Base-by-base conservation (phyloP, 2,888 invertebrate genomes). In the Spialia ferax region DNA sequence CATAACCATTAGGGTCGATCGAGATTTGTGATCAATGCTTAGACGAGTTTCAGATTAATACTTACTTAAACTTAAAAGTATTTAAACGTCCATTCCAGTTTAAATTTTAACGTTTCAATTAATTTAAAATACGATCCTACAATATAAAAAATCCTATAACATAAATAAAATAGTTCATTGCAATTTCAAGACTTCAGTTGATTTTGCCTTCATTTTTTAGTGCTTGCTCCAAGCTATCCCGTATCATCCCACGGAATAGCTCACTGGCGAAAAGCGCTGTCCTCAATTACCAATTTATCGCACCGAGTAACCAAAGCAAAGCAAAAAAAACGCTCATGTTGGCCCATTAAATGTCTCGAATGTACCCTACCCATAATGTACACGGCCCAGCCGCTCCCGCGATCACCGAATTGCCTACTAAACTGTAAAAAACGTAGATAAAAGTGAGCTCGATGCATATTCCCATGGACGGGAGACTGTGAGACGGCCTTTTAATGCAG, bases 321-420 rank as follows among this genome's bases (percentile, higher is more conserved):
- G 77, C 74, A 83, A 84, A 86, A 84, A 76, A 74, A 72, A 75
- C n/a, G n/a, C 75, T 82, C 81, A 75, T 80, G 64, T 71, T 73
- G 61, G 68, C 77, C 79, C 80, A 85, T 86, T 84, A 85, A 79
- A 42, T 60, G 59, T 55, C 42, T 66, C 60, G 32, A 60, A 60
- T 60, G 29, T 48, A 48, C 70, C 72, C 72, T 72, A 80, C 78
- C 85, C 89, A 88, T 91, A 88, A 88, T 85, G 89, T 86, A 84
- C 86, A 50, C 60, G 50, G 60, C n/a, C 45, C 66, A 54, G 32
- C 50, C 60, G 66, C 60, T 66, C 54, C 59, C 82, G 77, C 81
- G 85, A 87, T 86, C 83, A 84, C 89, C 89, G 88, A 91, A 90
- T 90, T 88, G 88, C 88, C 86, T 83, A 88, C 86, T 89, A 88